A percentile compares a stretch with the other conserved stretches of the same genome.
These are phyloP conservation scores for Paramisgurnus dabryanus DNA, from an alignment of 2,113 vertebrate genomes.

Conservation along the genomic window DNA sequence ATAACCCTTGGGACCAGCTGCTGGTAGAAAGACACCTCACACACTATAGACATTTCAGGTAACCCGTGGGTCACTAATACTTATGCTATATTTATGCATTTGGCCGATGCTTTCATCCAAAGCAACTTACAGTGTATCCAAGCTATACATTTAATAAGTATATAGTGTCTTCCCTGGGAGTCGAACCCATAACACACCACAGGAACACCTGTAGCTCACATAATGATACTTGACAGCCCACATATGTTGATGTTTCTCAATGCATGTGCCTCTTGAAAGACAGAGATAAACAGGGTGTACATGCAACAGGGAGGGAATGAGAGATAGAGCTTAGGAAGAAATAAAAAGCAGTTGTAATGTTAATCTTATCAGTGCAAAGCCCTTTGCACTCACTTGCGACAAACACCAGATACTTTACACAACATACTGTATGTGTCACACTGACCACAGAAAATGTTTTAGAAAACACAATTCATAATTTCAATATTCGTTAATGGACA, in stretches of 20 bases:
- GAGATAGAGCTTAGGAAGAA: background rate
- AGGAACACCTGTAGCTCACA: background rate
- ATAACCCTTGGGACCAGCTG: constrained; percentile 65
- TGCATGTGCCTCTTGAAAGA: background rate
- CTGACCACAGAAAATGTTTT: background rate
- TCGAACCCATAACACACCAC: too few species aligned
- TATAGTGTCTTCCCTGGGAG: too few species aligned
- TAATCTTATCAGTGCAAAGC: constrained; percentile 7
- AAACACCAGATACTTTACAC: background rate
- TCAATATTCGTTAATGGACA: background rate
- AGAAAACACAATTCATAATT: background rate
- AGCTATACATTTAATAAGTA: too few species aligned
- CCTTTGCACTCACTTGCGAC: background rate
- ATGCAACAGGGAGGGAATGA: background rate
- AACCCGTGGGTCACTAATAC: background rate
- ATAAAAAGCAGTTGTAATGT: background rate
- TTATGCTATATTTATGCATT: too few species aligned
- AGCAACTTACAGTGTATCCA: too few species aligned
- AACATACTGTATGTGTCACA: background rate
- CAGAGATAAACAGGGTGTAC: background rate
- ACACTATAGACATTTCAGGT: constrained; percentile 3
- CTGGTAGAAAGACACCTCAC: background rate
- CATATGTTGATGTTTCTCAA: background rate
- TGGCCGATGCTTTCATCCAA: too few species aligned
- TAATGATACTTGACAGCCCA: background rate